A percentile compares a stretch with the other conserved stretches of the same genome.
These are phyloP conservation scores for Lithophane socia DNA, from an alignment of 2,888 invertebrate species.

Conservation along the genomic window DNA sequence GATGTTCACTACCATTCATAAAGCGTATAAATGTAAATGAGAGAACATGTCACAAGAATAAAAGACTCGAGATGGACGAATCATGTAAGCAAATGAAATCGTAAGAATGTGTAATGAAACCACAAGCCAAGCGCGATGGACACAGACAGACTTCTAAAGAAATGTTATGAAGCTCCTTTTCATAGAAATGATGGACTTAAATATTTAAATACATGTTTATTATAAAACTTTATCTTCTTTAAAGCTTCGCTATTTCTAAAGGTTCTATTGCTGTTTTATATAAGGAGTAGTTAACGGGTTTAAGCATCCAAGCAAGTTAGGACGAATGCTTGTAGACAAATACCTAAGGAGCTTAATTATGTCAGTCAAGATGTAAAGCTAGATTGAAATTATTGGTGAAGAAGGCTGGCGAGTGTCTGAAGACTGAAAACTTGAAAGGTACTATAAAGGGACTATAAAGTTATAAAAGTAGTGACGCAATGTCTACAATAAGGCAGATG, in stretches of 20 bases:
- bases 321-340: slow-evolving; percentile 1
- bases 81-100: slow-evolving; percentile 66
- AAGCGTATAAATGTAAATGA: slow-evolving; percentile 68
- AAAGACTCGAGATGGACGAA: slow-evolving; percentile 62
- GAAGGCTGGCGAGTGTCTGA: not conserved
- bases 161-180: slow-evolving; percentile 46
- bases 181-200: slow-evolving; percentile 18
- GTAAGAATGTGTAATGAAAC: slow-evolving; percentile 63
- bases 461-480: not conserved
- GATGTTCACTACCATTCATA: slow-evolving; percentile 44
- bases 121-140: slow-evolving; percentile 45
- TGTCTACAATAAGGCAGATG: not conserved
- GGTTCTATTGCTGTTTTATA: not conserved
- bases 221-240: slow-evolving; percentile 1
- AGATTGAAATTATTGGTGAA: not conserved
- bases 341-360: slow-evolving; percentile 23
- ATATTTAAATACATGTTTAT: slow-evolving; percentile 37
- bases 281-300: not conserved
- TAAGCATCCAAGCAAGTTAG: slow-evolving; percentile 1
- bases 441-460: not conserved
- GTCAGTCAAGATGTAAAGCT: slow-evolving; percentile 36
- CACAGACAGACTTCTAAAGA: slow-evolving; percentile 47
- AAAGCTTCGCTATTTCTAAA: slow-evolving; percentile 6
- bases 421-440: not conserved
- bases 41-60: slow-evolving; percentile 55